These are phyloP conservation scores for Leistus spinibarbis DNA, from an alignment of 2,888 invertebrate species.

Conservation along the genomic window DNA sequence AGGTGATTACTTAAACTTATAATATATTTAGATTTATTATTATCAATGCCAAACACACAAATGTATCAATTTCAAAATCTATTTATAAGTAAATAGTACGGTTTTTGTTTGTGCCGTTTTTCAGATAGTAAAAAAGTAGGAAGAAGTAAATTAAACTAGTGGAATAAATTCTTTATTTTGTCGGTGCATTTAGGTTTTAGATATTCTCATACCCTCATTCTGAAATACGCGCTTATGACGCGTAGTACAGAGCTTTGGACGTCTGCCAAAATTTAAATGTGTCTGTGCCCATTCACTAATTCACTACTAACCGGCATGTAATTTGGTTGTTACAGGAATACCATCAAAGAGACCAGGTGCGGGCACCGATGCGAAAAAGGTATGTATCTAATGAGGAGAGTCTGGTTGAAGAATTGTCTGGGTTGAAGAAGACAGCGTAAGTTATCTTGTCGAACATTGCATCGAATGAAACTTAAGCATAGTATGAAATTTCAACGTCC, in stretches of 20 bases:
- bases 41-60: too few species aligned
- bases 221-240: constrained; percentile 1
- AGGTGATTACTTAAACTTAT: constrained; percentile 60
- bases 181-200: constrained; percentile 40
- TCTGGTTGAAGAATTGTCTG: constrained; percentile 67
- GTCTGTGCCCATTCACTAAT: background rate
- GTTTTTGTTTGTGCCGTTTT: too few species aligned
- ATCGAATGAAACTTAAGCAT: background rate
- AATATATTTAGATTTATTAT: too few species aligned
- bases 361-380: constrained; percentile 65
- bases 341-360: constrained; percentile 45
- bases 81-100: too few species aligned
- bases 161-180: constrained; percentile 15
- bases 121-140: background rate
- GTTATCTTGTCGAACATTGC: constrained; percentile 26
- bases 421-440: constrained; percentile 69
- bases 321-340: constrained; percentile 51
- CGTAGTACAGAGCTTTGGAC: background rate
- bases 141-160: background rate
- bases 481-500: constrained; percentile 12
- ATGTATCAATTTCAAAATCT: too few species aligned
- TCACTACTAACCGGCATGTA: background rate
- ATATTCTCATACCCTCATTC: constrained; percentile 46
- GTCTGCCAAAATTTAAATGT: constrained; percentile 3
- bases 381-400: constrained; percentile 69